These are phyloP conservation scores for Chlorospingus flavigularis DNA, from an alignment of 2,797 vertebrate species.

Conservation along the genomic window DNA sequence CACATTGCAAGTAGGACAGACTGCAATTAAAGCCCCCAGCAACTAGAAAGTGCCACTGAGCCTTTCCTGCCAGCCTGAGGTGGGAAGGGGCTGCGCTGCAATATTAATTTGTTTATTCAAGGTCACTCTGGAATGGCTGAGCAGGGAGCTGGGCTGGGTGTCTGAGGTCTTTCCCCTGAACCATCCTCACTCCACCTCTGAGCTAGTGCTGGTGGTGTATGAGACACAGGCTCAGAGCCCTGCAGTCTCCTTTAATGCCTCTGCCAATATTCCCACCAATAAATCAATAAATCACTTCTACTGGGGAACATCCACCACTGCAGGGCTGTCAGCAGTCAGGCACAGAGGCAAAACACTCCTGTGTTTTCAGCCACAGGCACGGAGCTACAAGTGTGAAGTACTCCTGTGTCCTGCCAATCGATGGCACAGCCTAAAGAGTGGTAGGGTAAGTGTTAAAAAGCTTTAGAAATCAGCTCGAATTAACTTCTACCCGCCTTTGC, in stretches of 20 bases:
- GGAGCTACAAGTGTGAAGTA: neutral
- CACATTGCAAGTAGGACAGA: slow-evolving; percentile 52
- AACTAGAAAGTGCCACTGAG: neutral
- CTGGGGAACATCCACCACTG: neutral
- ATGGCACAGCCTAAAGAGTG: neutral
- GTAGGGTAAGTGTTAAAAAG: neutral
- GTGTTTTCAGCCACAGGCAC: neutral
- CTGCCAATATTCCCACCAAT: neutral
- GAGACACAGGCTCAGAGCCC: neutral
- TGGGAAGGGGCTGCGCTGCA: neutral
- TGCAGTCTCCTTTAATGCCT: neutral
- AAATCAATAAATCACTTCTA: neutral
- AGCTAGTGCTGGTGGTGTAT: neutral
- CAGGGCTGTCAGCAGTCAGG: neutral
- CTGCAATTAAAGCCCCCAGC: neutral
- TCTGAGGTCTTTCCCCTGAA: neutral
- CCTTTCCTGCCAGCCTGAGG: neutral
- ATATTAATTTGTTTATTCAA: neutral
- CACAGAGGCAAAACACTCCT: neutral
- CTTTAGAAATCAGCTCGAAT: neutral
- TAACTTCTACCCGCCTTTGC: neutral
- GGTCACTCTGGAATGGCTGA: neutral
- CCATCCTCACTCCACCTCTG: neutral
- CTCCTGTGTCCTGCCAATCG: rapidly evolving
- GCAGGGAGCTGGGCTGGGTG: neutral